phyloP scores from a whole-genome alignment of 2,797 vertebrate species.

The Lacerta viridis region DNA sequence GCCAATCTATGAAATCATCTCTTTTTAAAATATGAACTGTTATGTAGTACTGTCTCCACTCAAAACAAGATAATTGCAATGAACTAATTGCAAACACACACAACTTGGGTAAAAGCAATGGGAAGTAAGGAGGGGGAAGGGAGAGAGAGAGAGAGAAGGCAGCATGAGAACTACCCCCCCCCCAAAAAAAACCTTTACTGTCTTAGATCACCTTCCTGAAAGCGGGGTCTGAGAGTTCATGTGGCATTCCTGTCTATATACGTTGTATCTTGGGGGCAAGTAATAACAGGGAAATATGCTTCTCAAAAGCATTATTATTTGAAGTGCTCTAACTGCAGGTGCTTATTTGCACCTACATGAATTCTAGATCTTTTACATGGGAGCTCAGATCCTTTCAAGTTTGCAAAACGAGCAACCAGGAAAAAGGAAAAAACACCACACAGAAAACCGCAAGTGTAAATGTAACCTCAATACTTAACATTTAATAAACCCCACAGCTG shows the following conservation, averaged over 20 bases:
- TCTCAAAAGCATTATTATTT: background rate
- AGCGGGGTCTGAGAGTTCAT: background rate
- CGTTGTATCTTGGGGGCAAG: background rate
- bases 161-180: background rate
- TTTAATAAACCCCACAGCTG: background rate
- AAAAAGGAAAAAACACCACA: no score
- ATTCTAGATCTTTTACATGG: background rate
- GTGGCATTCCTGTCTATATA: background rate
- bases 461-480: background rate
- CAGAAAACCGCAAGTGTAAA: background rate
- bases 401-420: background rate
- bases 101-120: background rate
- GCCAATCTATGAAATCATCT: background rate
- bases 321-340: background rate
- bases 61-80: background rate
- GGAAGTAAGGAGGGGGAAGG: background rate
- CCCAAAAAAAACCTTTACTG: background rate
- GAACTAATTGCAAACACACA: background rate
- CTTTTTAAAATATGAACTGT: background rate
- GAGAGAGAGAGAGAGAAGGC: background rate
- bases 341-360: background rate
- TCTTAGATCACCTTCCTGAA: background rate
- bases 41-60: background rate
- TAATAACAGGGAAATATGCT: background rate
- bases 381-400: background rate